A percentile compares a stretch with the other conserved stretches of the same genome.
These are phyloP conservation scores for Pogonomyrmex californicus DNA, from an alignment of 1,140 invertebrate species.

Conservation along the genomic window DNA sequence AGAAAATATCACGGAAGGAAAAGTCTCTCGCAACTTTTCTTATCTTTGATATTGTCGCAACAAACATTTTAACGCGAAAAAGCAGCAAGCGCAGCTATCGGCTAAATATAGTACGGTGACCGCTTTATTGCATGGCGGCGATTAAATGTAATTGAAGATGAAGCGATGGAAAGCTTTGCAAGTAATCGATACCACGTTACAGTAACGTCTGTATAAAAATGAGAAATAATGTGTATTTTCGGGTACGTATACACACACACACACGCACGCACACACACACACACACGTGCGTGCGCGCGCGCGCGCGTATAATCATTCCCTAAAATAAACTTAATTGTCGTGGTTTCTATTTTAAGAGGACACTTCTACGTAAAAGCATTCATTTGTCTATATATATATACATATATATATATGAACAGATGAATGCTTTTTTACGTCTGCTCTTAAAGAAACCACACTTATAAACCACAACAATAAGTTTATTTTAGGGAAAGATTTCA, in stretches of 20 bases:
- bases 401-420: background rate
- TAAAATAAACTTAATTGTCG: slow-evolving; percentile 11
- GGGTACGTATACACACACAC: too few relatives aligned
- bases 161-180: slow-evolving; percentile 51
- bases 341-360: background rate
- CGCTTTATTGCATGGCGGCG: slow-evolving; percentile 51
- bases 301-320: background rate
- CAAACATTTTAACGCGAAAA: slow-evolving; percentile 38
- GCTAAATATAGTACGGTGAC: slow-evolving; percentile 52
- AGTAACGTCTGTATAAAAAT: slow-evolving; percentile 30
- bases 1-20: background rate
- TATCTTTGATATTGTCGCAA: slow-evolving; percentile 19
- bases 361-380: background rate
- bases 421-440: background rate
- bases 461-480: background rate
- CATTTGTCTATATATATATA: background rate
- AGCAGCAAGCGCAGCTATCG: slow-evolving; percentile 26
- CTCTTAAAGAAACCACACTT: background rate
- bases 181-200: slow-evolving; percentile 50
- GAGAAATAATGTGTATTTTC: background rate
- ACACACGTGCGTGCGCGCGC: too few relatives aligned
- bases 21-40: background rate
- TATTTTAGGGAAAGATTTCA: slow-evolving; percentile 4
- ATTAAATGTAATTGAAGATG: slow-evolving; percentile 65
- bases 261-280: too few relatives aligned